Base-by-base conservation (phyloP, 2,888 invertebrate genomes). In the Dryococelus australis region DNA sequence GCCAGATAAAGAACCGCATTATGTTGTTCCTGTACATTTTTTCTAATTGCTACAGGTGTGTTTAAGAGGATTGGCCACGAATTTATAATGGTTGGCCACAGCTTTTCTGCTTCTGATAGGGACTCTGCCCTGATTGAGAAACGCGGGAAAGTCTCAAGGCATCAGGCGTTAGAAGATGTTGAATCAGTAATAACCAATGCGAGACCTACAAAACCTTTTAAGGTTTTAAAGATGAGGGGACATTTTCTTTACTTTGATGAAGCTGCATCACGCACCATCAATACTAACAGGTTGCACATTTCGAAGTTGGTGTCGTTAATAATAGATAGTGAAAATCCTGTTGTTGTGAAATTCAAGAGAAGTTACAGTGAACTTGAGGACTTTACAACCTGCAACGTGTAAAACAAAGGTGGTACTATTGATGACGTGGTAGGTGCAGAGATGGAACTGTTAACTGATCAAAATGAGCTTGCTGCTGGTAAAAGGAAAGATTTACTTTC, bases 161-260 rank as follows among this genome's bases (percentile, higher is more conserved):
- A 91, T 80, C 89, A 93, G 93, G 91, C 93, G 88, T 28, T 83
- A 83, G 83, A 83, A n/a, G n/a, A n/a, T n/a, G n/a, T n/a, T n/a
- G n/a, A n/a, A n/a, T n/a, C n/a, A n/a, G n/a, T n/a, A n/a, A n/a
- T n/a, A n/a, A n/a, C n/a, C n/a, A n/a, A n/a, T n/a, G n/a, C n/a
- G n/a, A n/a, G n/a, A n/a, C n/a, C 83, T 28, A 35, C 83, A 83
- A 83, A 83, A 83, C 27, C 83, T 43, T 83, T 35, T 13, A 28
- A 83, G 26, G 43, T 83, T 43, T 83, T 83, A 27, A 43, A 27
- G 35, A 83, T 83, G 27, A 24, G 13, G 20, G 10, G 27, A 24
- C 27, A 83, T 12, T 83, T 83, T 65, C 6, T 24, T 26, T n/a
- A n/a, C n/a, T n/a, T 26, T 27, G 83, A 83, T 20, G 10, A 9